These are phyloP conservation scores for Ceratotherium simum DNA, from an alignment of 2,113 vertebrate genomes.

Conservation along the genomic window DNA sequence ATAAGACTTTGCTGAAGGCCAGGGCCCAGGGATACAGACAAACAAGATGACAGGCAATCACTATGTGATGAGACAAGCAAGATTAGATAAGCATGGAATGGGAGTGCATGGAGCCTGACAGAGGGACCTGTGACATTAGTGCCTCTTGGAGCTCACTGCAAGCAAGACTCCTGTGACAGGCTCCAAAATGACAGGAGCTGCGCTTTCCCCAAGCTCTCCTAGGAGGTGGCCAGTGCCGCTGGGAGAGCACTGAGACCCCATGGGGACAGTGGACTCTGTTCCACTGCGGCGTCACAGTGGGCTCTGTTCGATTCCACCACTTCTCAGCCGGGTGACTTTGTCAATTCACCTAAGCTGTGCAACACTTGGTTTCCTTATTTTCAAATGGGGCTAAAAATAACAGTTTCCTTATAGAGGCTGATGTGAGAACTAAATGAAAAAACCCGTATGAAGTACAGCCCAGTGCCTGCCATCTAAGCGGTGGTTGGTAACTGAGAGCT, in stretches of 20 bases:
- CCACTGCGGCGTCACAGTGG: background rate
- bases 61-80: background rate
- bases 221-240: background rate
- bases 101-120: background rate
- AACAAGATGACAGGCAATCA: background rate
- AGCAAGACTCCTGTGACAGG: background rate
- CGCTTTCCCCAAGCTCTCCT: background rate
- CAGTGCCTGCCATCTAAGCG: accelerated
- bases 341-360: background rate
- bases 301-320: background rate
- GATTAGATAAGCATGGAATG: background rate
- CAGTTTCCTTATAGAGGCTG: background rate
- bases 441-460: background rate
- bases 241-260: background rate
- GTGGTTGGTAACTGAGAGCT: background rate
- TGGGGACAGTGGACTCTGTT: no score
- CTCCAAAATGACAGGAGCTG: background rate
- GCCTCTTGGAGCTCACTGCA: background rate
- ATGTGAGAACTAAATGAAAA: background rate
- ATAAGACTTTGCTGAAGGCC: background rate
- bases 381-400: background rate
- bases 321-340: background rate
- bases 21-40: background rate
- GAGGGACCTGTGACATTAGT: background rate
- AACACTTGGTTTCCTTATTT: background rate